Conservation (phyloP, 2,113 vertebrate species). For the Rhegmatorhina hoffmannsi region DNA sequence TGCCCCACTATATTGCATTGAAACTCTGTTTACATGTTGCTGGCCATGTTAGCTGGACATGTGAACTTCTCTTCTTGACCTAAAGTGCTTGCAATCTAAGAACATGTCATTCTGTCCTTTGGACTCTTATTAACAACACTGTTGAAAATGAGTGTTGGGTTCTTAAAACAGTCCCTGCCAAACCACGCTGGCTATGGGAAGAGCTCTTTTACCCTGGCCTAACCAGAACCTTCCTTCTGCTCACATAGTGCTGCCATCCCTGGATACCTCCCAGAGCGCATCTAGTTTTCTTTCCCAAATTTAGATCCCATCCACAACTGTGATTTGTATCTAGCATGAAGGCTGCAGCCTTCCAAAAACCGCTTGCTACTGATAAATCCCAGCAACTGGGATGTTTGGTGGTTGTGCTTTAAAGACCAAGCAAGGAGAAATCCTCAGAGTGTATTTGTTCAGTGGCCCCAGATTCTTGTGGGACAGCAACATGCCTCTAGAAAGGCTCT, state of each 20-base stretch:
- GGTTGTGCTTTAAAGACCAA: not conserved
- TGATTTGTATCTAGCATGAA: accelerated
- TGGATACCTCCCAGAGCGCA: not conserved
- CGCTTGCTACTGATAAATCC: not conserved
- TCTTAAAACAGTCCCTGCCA: not conserved
- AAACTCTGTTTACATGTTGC: not conserved
- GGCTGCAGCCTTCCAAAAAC: not conserved
- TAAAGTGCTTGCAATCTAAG: not conserved
- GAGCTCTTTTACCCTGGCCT: not conserved
- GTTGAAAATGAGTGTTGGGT: not conserved
- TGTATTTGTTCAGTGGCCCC: not conserved
- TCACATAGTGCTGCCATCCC: not conserved
- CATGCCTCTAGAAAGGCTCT: not conserved
- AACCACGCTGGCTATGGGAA: not conserved
- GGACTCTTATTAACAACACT: not conserved
- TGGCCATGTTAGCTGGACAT: not conserved
- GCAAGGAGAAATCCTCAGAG: not conserved
- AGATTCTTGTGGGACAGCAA: not conserved
- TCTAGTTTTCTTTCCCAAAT: not conserved
- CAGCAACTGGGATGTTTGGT: not conserved
- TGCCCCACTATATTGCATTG: not conserved
- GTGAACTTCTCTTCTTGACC: not conserved
- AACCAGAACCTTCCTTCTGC: not conserved
- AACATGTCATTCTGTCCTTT: not conserved
- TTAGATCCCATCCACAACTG: not conserved